phyloP scores from a whole-genome alignment of 2,113 vertebrate genomes.

The Mormoops blainvillei region DNA sequence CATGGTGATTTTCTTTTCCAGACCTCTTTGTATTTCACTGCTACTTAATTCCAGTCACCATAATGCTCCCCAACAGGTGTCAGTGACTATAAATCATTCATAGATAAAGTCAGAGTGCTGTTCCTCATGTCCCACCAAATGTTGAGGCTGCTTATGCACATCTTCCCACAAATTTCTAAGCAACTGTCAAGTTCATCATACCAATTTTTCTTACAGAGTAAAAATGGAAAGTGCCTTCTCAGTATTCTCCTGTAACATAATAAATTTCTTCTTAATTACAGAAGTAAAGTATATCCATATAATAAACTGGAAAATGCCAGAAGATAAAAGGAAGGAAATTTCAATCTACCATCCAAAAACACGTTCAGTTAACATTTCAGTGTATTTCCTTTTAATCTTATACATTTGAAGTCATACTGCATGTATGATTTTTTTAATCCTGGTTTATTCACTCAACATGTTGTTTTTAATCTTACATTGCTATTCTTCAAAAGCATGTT shows the following conservation, averaged over 20 bases:
- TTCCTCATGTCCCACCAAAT: background rate
- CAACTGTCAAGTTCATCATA: background rate
- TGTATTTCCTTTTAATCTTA: background rate
- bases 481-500: conserved; percentile 22
- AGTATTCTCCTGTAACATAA: background rate
- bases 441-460: background rate
- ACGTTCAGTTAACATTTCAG: background rate
- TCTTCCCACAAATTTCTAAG: conserved; percentile 15
- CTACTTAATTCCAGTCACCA: background rate
- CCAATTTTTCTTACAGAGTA: background rate
- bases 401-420: background rate
- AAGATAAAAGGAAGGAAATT: background rate
- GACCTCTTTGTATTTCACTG: background rate
- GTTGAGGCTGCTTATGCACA: background rate
- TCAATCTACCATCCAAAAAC: background rate
- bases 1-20: background rate
- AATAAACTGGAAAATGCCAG: conserved; percentile 9
- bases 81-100: background rate
- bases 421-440: background rate
- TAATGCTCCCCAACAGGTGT: background rate
- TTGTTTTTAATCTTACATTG: background rate
- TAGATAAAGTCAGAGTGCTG: background rate
- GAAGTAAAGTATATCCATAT: background rate
- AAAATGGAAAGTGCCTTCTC: background rate
- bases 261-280: conserved; percentile 17